Base-by-base conservation (phyloP, 2,797 vertebrate genomes). In the Iguana delicatissima region DNA sequence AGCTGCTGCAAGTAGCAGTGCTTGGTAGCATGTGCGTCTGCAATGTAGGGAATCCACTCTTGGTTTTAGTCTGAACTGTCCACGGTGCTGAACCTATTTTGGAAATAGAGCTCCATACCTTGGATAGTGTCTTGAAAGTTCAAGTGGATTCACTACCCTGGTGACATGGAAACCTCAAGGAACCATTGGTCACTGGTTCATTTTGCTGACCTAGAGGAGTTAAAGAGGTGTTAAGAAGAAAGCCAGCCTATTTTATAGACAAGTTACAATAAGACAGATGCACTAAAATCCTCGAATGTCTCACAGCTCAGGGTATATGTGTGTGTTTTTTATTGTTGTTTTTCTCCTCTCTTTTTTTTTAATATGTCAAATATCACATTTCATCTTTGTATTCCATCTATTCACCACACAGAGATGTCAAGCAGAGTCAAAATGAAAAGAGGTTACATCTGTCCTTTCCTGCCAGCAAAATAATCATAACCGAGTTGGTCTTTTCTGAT, bases 401-500 rank as follows among this genome's bases (percentile, higher is more conserved):
- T 0, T 89, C 82, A 46, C 79, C 87, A 73, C n/a, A 81, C 62
- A n/a, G 79, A 85, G 72, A 29, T 67, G 55, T 18, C 93, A 94
- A 92, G 80, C 89, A 62, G 88, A 91, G 93, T 55, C 87, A 52
- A 89, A 94, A 94, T 90, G 50, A 83, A 69, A 22, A 62, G 92
- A 88, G 92, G 87, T 90, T 96, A 91, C 94, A 93, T 7, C 42
- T 7, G 55, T 82, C 50, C 89, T 84, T 89, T 80, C 89, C 0
- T 0, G 4, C 88, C 93, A 80, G 86, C 87, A 2, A 35, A 89
- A 92, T 67, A 95, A 86, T 85, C 90, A 89, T 42, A 83, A 26
- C 92, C 92, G 93, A 91, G 92, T 79, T 92, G 88, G 80, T 62
- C 89, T 93, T 91, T 89, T 80, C 92, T 93, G 46, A 12, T 93